Evolutionary conservation across 2,113 vertebrate species (phyloP).

Genomic region (Regulus satrapa): DNA sequence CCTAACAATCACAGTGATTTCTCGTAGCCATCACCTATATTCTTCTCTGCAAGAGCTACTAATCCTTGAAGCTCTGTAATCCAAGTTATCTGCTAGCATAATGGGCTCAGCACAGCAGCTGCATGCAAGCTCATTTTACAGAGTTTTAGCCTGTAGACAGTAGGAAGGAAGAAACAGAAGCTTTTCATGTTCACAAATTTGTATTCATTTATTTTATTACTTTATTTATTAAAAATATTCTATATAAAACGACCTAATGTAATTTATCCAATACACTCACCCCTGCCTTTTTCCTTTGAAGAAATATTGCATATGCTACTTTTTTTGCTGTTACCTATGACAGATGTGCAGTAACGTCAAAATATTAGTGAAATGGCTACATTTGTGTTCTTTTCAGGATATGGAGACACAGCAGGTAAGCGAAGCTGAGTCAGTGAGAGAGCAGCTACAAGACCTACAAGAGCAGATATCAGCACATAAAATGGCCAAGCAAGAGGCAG

Average conservation of each 20-base stretch:
- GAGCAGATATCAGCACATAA: constrained; percentile 81
- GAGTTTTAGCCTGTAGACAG: neutral
- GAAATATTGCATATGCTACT: neutral
- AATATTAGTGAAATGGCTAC: neutral
- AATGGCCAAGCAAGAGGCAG: constrained; percentile 84
- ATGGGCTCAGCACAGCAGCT: neutral
- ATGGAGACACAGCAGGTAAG: constrained; percentile 85
- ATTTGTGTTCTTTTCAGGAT: constrained; percentile 74
- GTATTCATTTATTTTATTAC: neutral
- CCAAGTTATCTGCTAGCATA: neutral
- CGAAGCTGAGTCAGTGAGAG: constrained; percentile 86
- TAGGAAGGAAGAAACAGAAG: neutral
- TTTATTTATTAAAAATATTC: neutral
- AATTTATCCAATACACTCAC: neutral
- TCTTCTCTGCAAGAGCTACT: neutral
- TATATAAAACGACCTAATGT: neutral
- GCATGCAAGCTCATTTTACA: neutral
- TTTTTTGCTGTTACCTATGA: neutral
- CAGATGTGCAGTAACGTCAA: neutral
- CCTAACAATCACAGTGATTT: neutral
- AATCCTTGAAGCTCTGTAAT: neutral
- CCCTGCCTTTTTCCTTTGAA: neutral
- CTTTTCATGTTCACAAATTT: neutral
- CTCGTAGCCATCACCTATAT: neutral
- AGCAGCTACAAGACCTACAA: constrained; percentile 85